Evolutionary conservation across 2,888 invertebrate genomes (phyloP).

Genomic region (Ophion costatus): DNA sequence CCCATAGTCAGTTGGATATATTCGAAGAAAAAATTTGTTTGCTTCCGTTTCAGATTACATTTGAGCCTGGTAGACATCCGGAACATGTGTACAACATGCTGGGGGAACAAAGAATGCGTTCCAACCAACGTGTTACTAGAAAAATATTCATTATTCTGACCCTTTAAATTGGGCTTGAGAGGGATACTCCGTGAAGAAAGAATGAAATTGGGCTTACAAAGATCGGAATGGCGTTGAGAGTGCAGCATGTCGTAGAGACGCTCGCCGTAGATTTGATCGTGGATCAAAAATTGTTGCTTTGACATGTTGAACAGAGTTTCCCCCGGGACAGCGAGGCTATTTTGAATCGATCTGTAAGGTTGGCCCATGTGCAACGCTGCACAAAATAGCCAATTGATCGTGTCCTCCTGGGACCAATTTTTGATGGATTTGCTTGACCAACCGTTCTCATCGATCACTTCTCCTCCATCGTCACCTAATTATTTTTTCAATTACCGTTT

Average conservation of each 20-base stretch:
- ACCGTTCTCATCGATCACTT: slow-evolving; percentile 78
- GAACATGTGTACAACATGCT: no score
- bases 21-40: no score
- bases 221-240: slow-evolving; percentile 74
- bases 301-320: slow-evolving; percentile 75
- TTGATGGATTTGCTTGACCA: slow-evolving; percentile 85
- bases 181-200: no score
- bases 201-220: slow-evolving; percentile 70
- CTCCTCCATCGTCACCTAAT: slow-evolving; percentile 74
- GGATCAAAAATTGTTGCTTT: slow-evolving; percentile 76
- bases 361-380: slow-evolving; percentile 78
- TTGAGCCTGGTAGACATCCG: no score
- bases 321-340: slow-evolving; percentile 78
- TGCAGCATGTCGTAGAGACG: slow-evolving; percentile 78
- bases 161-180: no score
- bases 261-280: slow-evolving; percentile 78
- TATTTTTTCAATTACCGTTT: neutral
- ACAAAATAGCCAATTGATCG: slow-evolving; percentile 84
- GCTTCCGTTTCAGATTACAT: no score
- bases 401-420: slow-evolving; percentile 86
- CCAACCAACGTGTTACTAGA: no score
- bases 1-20: no score
- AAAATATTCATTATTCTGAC: no score
- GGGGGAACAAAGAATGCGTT: no score
- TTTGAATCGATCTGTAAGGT: slow-evolving; percentile 77